phyloP scores from a whole-genome alignment of 1,140 invertebrate genomes.

The Drosophila azteca region DNA sequence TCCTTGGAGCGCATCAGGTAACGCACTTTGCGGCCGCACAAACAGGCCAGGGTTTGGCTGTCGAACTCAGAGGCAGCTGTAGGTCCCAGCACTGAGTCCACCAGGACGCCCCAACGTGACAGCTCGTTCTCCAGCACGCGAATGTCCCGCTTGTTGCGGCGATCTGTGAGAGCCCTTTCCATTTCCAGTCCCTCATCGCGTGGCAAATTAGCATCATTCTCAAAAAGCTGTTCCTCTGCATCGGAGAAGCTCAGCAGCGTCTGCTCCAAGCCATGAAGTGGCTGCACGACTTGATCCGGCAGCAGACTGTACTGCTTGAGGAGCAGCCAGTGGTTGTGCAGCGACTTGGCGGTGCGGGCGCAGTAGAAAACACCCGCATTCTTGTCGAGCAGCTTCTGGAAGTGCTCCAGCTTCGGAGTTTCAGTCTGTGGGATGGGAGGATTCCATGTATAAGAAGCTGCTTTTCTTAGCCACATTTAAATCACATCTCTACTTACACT shows the following conservation, averaged over 20 bases:
- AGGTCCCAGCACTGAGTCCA: conserved; percentile 93
- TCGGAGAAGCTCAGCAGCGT: conserved; percentile 95
- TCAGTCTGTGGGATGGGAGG: conserved; percentile 51
- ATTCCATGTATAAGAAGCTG: neutral
- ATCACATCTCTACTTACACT: conserved; percentile 87
- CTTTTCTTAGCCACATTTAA: neutral
- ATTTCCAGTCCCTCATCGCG: conserved; percentile 89
- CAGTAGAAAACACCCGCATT: conserved; percentile 94
- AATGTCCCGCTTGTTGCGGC: conserved; percentile 90
- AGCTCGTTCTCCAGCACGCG: conserved; percentile 94
- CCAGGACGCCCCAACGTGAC: conserved; percentile 95
- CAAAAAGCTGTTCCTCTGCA: conserved; percentile 94
- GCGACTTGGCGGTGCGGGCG: conserved; percentile 92
- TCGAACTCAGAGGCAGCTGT: conserved; percentile 93
- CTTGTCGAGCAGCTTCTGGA: conserved; percentile 94
- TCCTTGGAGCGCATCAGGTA: conserved; percentile 98
- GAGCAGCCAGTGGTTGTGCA: conserved; percentile 95
- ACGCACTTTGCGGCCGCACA: conserved; percentile 95
- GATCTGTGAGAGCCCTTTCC: conserved; percentile 88
- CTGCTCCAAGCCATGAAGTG: conserved; percentile 85
- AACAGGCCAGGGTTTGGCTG: conserved; percentile 95
- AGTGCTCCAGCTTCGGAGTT: conserved; percentile 89
- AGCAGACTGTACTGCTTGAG: conserved; percentile 97
- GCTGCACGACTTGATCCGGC: conserved; percentile 92
- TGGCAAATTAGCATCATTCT: conserved; percentile 91